phyloP scores from a whole-genome alignment of 2,888 invertebrate species.

The Drosophila nr. medialis region DNA sequence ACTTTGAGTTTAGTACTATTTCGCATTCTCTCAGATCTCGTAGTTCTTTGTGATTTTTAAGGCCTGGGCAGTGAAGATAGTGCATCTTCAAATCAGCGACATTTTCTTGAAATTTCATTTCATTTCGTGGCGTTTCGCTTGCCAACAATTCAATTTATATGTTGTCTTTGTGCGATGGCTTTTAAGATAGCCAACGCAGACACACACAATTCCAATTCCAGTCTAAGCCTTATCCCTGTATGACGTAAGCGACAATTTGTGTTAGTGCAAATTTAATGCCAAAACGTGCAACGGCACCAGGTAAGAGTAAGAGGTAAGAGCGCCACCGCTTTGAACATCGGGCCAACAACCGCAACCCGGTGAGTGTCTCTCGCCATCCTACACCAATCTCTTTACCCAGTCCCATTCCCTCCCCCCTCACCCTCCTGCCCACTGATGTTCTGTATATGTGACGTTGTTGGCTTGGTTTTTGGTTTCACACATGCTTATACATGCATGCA shows the following conservation, averaged over 20 bases:
- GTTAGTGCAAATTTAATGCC: conserved; percentile 80
- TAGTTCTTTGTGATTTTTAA: conserved; percentile 5
- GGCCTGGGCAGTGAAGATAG: conserved; percentile 11
- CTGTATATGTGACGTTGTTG: conserved; percentile 53
- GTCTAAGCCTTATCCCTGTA: conserved; percentile 23
- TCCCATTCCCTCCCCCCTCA: not conserved
- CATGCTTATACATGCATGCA: conserved; percentile 74
- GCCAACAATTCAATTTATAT: conserved; percentile 77
- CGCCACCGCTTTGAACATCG: conserved; percentile 52
- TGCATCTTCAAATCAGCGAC: conserved; percentile 61
- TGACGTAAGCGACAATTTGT: conserved; percentile 78
- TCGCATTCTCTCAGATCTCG: conserved; percentile 15
- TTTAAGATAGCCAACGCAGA: conserved; percentile 52
- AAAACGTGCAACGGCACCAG: conserved; percentile 67
- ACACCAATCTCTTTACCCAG: conserved; percentile 4
- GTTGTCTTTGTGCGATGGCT: conserved; percentile 76
- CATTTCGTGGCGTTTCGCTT: conserved; percentile 70
- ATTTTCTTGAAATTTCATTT: conserved; percentile 71
- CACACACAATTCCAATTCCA: conserved; percentile 4
- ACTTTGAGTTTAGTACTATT: conserved; percentile 1
- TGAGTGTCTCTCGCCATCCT: conserved; percentile 46
- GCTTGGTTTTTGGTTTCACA: conserved; percentile 78
- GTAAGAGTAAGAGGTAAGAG: conserved; percentile 44
- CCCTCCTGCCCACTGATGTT: not conserved
- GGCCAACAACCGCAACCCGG: conserved; percentile 61